Base-by-base conservation (phyloP, 2,113 vertebrate species). In the Gymnarchus niloticus region DNA sequence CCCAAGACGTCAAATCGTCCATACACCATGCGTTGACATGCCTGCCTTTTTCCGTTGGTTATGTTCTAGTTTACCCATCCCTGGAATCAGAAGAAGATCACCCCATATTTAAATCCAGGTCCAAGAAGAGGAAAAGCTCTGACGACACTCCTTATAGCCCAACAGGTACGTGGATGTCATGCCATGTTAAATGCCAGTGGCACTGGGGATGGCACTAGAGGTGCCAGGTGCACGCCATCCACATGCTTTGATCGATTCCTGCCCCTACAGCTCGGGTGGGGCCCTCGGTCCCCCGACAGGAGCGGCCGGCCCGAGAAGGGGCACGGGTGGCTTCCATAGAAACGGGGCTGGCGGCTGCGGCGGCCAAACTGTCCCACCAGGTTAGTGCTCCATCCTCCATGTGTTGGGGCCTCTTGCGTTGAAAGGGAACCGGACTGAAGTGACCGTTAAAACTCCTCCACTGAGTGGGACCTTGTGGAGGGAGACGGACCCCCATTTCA, bases 41-140 rank as follows among this genome's bases (percentile, higher is more conserved):
- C 14, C 6, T 54, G 23, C 17, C 44, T 41, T 48, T 48, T 4
- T 41, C 33, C 48, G 21, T 25, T 83, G 21, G 86, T 78, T 87
- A 84, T 10, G 2, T 49, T 92, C 59, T 73, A 99, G 98, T 99
- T 91, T 99, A 99, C 89, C 98, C 98, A 4, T 99, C 98, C 9
- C 91, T 99, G 61, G 98, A 99, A 91, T 99, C 98, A 4, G 98
- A 99, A 0, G 98, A 99, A 90, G 98, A 99, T 91, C 99, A 98
- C 91, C 98, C 98, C 1, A 94, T 99, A 48, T 99, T 99, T 94
- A 99, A 99, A 93, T 99, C 98, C 6, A 95, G 98, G 90, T 99
- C 98, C n/a, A 99, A 99, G 94, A 99, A 99, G 90, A 95, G 98
- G 93, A 99, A 98, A 97, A 97, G 96, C 90, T 98, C 96, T 0